These are phyloP conservation scores for Macquaria australasica DNA, from an alignment of 2,113 vertebrate genomes.

Conservation along the genomic window DNA sequence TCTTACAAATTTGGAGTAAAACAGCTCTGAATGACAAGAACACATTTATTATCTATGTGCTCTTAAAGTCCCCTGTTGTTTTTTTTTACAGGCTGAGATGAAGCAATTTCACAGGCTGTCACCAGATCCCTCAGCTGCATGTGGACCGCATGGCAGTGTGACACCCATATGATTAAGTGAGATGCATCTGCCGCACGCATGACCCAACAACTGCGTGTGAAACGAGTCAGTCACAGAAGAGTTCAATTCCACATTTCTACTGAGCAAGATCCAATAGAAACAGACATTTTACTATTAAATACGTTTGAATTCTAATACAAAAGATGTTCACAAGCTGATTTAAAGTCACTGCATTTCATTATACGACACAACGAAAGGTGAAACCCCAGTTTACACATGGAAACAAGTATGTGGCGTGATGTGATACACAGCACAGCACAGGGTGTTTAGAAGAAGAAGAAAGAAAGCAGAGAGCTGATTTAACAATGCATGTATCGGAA, in stretches of 20 bases:
- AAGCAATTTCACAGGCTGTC: constrained; percentile 14
- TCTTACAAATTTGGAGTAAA: background rate
- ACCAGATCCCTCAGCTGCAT: constrained; percentile 20
- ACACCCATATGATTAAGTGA: constrained; percentile 25
- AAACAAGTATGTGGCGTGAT: background rate
- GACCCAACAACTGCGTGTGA: background rate
- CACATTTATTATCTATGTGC: background rate
- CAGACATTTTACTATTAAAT: background rate
- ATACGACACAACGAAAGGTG: constrained; percentile 20
- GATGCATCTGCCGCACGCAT: constrained; percentile 19
- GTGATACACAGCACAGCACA: background rate
- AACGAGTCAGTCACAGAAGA: background rate
- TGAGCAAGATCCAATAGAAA: background rate
- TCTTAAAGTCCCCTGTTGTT: background rate
- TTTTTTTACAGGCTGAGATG: background rate
- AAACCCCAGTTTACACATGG: constrained; percentile 18
- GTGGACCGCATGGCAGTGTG: constrained; percentile 4
- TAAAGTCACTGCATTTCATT: background rate
- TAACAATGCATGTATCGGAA: background rate
- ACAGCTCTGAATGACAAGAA: background rate
- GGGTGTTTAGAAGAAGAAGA: background rate
- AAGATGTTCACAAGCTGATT: too few species aligned
- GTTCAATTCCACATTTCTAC: background rate
- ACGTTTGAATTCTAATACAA: background rate
- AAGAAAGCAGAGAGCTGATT: background rate